Base-by-base conservation (phyloP, 2,797 vertebrate species). In the Choloepus didactylus region DNA sequence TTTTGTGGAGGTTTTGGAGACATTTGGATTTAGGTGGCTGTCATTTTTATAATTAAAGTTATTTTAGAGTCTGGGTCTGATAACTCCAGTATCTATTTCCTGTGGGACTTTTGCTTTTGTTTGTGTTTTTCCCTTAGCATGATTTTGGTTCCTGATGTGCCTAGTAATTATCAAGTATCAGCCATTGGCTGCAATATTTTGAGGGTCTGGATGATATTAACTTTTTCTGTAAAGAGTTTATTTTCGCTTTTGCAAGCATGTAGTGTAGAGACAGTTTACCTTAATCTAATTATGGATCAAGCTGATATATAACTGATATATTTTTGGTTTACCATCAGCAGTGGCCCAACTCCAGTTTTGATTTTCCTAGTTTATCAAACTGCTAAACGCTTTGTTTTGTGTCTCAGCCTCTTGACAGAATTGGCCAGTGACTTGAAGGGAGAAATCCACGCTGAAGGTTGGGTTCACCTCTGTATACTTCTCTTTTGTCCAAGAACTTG, bases 1-100 rank as follows among this genome's bases (percentile, higher is more conserved):
- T 44, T 92, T 92, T 77, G 25, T 62, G 73, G 77, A 67, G 41
- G 5, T 80, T 83, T 3, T 60, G 31, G 44, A 88, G n/a, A 70
- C 56, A 77, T 87, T 91, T 31, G 9, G 23, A 67, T 80, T 79
- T 80, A 70, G 51, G 4, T 59, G 25, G 77, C 91, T 44, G 21
- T 9, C 49, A 75, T 84, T 94, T 95, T 87, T 93, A 94, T 70
- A 51, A 62, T 35, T 16, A 75, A 91, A 93, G 77, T 54, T 87
- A 56, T 60, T 87, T 95, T 77, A 29, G 89, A 66, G 56, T 91
- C 23, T 7, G 14, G 19, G 11, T 46, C 27, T 91, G 75, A 77
- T 96, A 66, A 91, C 5, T 86, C 29, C 76, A 49, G 4, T 56
- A 12, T 82, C 41, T 56, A 12, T 82, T n/a, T 79, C 35, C 19